Conservation (phyloP, 2,113 vertebrate genomes). For the Seriola rivoliana region DNA sequence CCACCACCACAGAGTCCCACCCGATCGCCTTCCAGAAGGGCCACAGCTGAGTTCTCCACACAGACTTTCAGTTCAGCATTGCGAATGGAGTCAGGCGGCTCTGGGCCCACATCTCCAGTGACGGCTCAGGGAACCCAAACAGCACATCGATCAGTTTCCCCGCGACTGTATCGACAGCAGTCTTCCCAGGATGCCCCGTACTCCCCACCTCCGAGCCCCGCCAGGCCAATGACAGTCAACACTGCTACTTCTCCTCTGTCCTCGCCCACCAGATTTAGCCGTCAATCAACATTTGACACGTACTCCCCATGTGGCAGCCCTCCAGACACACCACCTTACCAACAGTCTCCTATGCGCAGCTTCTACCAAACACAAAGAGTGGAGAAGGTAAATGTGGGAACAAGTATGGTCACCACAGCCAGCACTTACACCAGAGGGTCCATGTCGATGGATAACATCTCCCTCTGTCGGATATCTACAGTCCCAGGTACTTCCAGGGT, state of each 20-base stretch:
- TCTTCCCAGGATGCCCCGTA: slow-evolving; percentile 91
- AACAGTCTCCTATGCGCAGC: slow-evolving; percentile 78
- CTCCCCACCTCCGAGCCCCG: slow-evolving; percentile 88
- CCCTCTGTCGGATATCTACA: slow-evolving; percentile 95
- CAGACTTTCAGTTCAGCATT: slow-evolving; percentile 89
- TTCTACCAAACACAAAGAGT: slow-evolving; percentile 85
- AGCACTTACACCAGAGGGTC: slow-evolving; percentile 91
- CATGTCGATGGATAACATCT: slow-evolving; percentile 95
- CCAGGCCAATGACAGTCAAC: slow-evolving; percentile 87
- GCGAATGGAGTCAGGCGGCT: slow-evolving; percentile 70
- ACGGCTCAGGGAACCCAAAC: slow-evolving; percentile 94
- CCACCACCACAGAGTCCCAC: slow-evolving; percentile 91
- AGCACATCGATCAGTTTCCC: slow-evolving; percentile 83
- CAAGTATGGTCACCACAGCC: slow-evolving; percentile 84
- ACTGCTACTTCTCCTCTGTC: slow-evolving; percentile 90
- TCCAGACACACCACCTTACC: slow-evolving; percentile 85
- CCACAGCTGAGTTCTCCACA: slow-evolving; percentile 92
- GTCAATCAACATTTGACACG: slow-evolving; percentile 86
- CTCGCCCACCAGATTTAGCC: slow-evolving; percentile 89
- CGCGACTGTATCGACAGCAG: slow-evolving; percentile 89
- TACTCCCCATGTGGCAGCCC: slow-evolving; percentile 88
- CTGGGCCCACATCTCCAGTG: slow-evolving; percentile 84
- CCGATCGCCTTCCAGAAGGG: slow-evolving; percentile 83
- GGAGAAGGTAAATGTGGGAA: slow-evolving; percentile 85
- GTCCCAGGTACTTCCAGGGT: slow-evolving; percentile 94